Conservation (phyloP, 2,113 vertebrate genomes). For the Mormyrus lacerda region DNA sequence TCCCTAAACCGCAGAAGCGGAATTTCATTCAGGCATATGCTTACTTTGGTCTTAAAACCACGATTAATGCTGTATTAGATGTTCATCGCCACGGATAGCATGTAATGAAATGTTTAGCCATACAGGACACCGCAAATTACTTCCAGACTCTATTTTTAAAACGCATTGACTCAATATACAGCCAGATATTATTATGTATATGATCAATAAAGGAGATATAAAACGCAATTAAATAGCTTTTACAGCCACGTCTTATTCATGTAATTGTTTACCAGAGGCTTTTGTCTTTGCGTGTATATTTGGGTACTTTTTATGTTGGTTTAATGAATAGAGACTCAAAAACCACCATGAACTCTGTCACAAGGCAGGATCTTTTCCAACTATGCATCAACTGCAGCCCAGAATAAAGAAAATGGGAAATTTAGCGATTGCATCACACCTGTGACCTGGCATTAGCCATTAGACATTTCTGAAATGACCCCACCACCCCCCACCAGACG, state of each 20-base stretch:
- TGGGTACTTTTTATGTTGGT: background rate
- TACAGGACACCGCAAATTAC: background rate
- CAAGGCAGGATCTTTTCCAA: background rate
- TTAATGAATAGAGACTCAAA: background rate
- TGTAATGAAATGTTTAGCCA: background rate
- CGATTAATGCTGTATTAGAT: background rate
- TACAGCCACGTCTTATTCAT: background rate
- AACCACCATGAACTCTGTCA: background rate
- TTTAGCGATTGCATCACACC: background rate
- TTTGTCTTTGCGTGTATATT: background rate
- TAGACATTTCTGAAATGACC: too few species aligned
- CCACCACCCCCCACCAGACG: too few species aligned
- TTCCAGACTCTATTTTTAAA: background rate
- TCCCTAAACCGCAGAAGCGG: background rate
- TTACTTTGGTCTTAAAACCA: background rate
- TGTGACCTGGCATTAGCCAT: too few species aligned
- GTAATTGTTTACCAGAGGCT: background rate
- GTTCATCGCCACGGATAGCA: background rate
- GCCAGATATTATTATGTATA: background rate
- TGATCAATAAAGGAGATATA: background rate
- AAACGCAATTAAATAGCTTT: background rate
- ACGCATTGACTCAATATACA: background rate
- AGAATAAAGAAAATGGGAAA: background rate
- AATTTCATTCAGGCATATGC: background rate
- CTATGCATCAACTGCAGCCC: background rate